These are phyloP conservation scores for Zaprionus gabonicus DNA, from an alignment of 1,140 invertebrate species.

Conservation along the genomic window DNA sequence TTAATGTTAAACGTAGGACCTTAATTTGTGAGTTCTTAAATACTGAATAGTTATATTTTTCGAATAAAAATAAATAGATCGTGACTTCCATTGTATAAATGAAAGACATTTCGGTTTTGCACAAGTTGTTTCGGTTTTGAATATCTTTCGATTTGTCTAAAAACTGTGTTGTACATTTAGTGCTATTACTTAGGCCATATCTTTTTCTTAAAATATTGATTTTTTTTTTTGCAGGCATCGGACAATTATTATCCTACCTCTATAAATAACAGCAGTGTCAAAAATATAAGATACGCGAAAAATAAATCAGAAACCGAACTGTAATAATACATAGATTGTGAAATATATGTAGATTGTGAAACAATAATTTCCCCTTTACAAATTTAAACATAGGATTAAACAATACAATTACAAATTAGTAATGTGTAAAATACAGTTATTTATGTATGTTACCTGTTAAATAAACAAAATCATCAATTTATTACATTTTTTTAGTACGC, in stretches of 20 bases:
- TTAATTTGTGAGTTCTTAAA: conserved; percentile 1
- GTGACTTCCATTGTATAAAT: conserved; percentile 13
- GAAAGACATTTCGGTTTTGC: conserved; percentile 8
- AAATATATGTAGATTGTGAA: conserved; percentile 63
- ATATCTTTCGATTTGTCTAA: conserved; percentile 1
- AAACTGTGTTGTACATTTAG: conserved; percentile 7
- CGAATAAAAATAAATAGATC: neutral
- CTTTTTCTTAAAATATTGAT: neutral
- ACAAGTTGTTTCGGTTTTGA: conserved; percentile 1
- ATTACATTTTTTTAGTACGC: conserved; percentile 1
- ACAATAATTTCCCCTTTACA: conserved; percentile 76
- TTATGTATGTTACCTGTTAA: conserved; percentile 54
- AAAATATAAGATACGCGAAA: conserved; percentile 55
- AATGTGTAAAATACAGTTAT: conserved; percentile 55
- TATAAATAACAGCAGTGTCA: conserved; percentile 74
- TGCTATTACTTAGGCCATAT: neutral
- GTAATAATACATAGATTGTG: conserved; percentile 65
- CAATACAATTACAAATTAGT: conserved; percentile 35
- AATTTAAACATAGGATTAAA: conserved; percentile 60
- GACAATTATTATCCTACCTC: conserved; percentile 80
- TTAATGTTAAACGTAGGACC: neutral
- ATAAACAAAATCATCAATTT: conserved; percentile 48
- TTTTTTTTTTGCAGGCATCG: conserved; percentile 60
- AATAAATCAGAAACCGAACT: conserved; percentile 59
- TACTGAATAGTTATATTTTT: conserved; percentile 2